Conservation (phyloP, 2,113 vertebrate species). For the Puntigrus tetrazona region DNA sequence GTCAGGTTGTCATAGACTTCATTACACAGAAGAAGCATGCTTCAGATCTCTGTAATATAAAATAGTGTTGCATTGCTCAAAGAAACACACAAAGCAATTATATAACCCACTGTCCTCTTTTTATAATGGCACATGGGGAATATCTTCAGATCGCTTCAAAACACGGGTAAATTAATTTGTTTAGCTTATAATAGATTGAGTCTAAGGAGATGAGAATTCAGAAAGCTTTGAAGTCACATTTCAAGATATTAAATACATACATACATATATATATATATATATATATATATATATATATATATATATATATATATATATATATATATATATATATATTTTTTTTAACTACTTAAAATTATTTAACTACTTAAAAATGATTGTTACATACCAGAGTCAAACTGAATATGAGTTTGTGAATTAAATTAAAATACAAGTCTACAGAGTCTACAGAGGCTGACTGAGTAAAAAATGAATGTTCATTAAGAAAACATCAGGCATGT, state of each 20-base stretch:
- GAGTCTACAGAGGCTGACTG: neutral
- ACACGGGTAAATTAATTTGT: neutral
- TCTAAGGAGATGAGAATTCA: neutral
- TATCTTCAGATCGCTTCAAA: neutral
- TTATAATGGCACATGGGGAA: neutral
- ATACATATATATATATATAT: too few relatives aligned
- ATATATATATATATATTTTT: too few relatives aligned
- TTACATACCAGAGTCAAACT: neutral
- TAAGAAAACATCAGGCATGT: too few relatives aligned
- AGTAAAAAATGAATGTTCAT: too few relatives aligned
- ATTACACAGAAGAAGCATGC: neutral
- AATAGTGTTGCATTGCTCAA: neutral
- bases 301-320: too few relatives aligned
- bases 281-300: too few relatives aligned
- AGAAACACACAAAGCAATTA: neutral
- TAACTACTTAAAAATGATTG: neutral
- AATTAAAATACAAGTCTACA: neutral
- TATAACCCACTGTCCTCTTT: neutral
- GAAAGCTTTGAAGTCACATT: neutral
- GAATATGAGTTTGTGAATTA: neutral
- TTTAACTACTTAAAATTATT: neutral
- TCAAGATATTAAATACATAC: too few relatives aligned
- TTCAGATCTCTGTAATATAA: neutral
- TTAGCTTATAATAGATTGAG: neutral
- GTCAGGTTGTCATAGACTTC: slow-evolving; percentile 18